Evolutionary conservation across 2,797 vertebrate species (phyloP), one percentile per base, ranked within the genome.

Genomic region (Argyrosomus regius): DNA sequence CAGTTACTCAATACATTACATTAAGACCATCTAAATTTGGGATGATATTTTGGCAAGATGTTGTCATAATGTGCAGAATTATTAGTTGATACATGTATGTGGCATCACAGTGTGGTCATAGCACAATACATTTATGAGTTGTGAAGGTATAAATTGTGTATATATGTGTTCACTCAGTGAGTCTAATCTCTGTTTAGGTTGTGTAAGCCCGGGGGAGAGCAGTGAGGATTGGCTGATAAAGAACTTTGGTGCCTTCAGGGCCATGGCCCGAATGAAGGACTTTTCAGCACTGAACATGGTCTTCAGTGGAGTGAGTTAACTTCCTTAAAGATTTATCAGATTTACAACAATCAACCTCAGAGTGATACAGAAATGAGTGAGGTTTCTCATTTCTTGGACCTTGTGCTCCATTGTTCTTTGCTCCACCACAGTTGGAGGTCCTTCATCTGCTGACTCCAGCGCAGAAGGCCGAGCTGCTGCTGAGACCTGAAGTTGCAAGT

Each of bases 221-320:
- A 94, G 84, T 41, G 88, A 93, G 48, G 92, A 95, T 7, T 96
- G 96, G 96, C 46, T 96, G 58, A 78, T 93, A 63, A 96, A 91
- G 87, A 96, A 96, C 17, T 95, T 96, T 26, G 96, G 95, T n/a
- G 82, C 89, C 1, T 96, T 96, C 86, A 92, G 84, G 1, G 91
- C 67, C 24, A 65, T 92, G 89, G 96, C 93, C 53, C 80, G 86
- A 18, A 59, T 96, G 50, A 81, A 78, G 61, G 95, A 96, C 87
- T 88, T 96, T 31, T 89, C 89, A 41, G 65, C 83, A 4, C 90
- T 96, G 62, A 96, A 95, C 90, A 54, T 93, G 75, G 64, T 88
- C 69, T 96, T 96, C 86, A 95, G 84, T 14, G 95, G 95, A 57
- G 96, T 96, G 82, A 93, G 91, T 89, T 62, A 1, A 60, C 24